Conservation (phyloP, 2,888 invertebrate species). For the Erynnis tages region DNA sequence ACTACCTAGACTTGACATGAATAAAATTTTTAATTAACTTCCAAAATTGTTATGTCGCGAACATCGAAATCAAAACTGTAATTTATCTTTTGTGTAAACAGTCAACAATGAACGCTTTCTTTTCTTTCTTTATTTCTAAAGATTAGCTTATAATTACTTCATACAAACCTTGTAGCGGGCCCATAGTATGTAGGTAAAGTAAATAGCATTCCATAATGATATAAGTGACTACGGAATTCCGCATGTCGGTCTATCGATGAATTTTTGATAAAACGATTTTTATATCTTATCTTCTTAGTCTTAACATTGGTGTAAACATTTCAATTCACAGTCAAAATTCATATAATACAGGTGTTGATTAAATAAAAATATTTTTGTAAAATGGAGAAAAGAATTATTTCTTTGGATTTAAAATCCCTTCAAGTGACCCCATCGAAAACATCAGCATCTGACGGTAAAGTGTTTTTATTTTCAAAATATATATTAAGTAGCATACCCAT, state of each 20-base stretch:
- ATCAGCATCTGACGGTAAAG: slow-evolving; percentile 58
- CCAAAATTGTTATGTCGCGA: too few relatives aligned
- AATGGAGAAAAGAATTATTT: slow-evolving; percentile 41
- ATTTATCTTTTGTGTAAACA: too few relatives aligned
- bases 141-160: too few relatives aligned
- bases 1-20: too few relatives aligned
- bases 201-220: background rate
- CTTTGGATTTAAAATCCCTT: slow-evolving; percentile 43
- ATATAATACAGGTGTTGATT: slow-evolving; percentile 16
- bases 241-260: slow-evolving; percentile 16
- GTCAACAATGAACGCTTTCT: too few relatives aligned
- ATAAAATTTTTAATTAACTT: too few relatives aligned
- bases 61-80: too few relatives aligned
- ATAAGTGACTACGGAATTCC: slow-evolving; percentile 15
- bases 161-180: too few relatives aligned
- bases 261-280: slow-evolving; percentile 40
- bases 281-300: slow-evolving; percentile 60
- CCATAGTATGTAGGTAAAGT: too few relatives aligned
- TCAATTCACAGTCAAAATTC: slow-evolving; percentile 21
- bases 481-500: background rate
- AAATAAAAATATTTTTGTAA: slow-evolving; percentile 22
- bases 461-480: background rate
- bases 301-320: slow-evolving; percentile 37
- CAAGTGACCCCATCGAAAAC: slow-evolving; percentile 49
- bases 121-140: too few relatives aligned